Evolutionary conservation across 2,888 invertebrate species (phyloP), one percentile per base, ranked within the genome.

Genomic region (Nymphalis polychloros): DNA sequence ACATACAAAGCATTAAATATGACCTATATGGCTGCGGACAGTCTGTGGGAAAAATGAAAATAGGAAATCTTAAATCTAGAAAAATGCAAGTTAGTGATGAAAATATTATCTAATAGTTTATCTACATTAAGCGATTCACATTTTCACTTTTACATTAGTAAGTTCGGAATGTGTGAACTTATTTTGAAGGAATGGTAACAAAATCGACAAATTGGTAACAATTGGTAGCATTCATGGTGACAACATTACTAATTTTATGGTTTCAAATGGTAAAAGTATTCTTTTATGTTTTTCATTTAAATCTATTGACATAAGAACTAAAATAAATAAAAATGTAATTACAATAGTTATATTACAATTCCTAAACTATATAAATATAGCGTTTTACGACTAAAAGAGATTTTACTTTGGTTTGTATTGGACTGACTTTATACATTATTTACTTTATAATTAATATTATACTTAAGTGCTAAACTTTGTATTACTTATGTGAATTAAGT

Each of bases 321-420:
- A 41, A 64, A 64, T 68, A 53, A 55, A 61, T 60, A 61, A 68
- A 63, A 35, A 57, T 49, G 48, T 63, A 65, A 67, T 67, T 69
- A 65, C 61, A 67, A 50, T 59, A 47, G 50, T 59, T 67, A 70
- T 60, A 70, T 27, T 72, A 75, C 72, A 75, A 73, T 72, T 68
- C 66, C 71, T 80, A 82, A 73, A 75, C 76, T 84, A 83, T 83
- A 89, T 89, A 88, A 89, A 91, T 90, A 90, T 90, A 92, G 90
- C 91, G 92, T 91, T 90, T 90, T 80, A 91, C 90, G 87, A 89
- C 88, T 92, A 87, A 85, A 86, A 87, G 84, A 90, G 86, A 90
- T 87, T 87, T 87, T 81, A 88, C 92, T 92, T 92, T 92, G 91
- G 91, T 92, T 90, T 88, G 78, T 79, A 84, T 81, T 83, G 87